Evolutionary conservation across 1,140 invertebrate genomes (phyloP).

Genomic region (Ceratina australensis): DNA sequence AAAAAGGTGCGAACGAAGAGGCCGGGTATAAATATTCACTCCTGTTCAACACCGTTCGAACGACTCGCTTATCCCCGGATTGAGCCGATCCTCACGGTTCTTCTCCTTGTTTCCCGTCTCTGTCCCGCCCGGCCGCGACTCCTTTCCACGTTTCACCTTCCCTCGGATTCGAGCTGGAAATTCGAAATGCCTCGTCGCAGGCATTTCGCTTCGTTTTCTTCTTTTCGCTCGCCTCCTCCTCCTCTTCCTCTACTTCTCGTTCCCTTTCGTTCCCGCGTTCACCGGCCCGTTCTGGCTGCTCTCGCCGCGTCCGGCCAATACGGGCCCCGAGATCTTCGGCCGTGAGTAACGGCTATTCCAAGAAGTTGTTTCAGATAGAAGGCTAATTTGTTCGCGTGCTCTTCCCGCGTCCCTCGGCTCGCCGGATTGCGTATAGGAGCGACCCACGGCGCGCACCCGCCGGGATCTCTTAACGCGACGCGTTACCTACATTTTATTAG

Average conservation of each 20-base stretch:
- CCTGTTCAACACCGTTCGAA: slow-evolving; percentile 74
- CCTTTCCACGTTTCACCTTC: slow-evolving; percentile 9
- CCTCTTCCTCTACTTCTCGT: slow-evolving; percentile 14
- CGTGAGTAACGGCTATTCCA: slow-evolving; percentile 79
- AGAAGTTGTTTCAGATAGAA: slow-evolving; percentile 79
- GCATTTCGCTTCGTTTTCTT: slow-evolving; percentile 51
- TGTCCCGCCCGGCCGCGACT: slow-evolving; percentile 12
- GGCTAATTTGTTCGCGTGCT: slow-evolving; percentile 77
- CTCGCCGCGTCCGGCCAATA: slow-evolving; percentile 34
- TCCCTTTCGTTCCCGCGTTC: slow-evolving; percentile 1
- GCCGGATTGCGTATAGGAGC: slow-evolving; percentile 9
- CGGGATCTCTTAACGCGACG: slow-evolving; percentile 52
- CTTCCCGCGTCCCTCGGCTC: slow-evolving; percentile 20
- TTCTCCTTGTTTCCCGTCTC: slow-evolving; percentile 22
- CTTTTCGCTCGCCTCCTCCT: slow-evolving; percentile 20
- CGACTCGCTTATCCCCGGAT: slow-evolving; percentile 73
- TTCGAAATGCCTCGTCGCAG: slow-evolving; percentile 66
- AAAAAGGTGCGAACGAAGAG: slow-evolving; percentile 73
- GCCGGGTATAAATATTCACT: slow-evolving; percentile 75
- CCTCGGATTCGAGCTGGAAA: slow-evolving; percentile 61
- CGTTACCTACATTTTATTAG: slow-evolving; percentile 44
- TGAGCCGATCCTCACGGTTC: slow-evolving; percentile 61
- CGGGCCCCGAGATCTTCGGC: slow-evolving; percentile 60
- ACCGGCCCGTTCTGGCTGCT: slow-evolving; percentile 12
- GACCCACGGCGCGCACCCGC: slow-evolving; percentile 13